These are phyloP conservation scores for Sarcophaga peregrina DNA, from an alignment of 1,140 invertebrate species.

Conservation along the genomic window DNA sequence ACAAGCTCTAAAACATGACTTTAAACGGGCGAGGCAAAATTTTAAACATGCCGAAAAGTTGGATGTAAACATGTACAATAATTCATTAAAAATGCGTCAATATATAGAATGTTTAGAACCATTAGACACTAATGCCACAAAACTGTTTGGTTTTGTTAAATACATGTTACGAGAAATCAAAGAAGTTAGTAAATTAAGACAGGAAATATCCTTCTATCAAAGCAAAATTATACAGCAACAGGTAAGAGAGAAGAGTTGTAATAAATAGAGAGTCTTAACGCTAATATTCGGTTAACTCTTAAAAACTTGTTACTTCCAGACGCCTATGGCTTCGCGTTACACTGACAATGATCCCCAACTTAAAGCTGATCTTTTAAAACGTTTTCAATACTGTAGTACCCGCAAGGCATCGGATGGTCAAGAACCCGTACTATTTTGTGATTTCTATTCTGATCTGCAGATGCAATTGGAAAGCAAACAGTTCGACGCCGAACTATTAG, in stretches of 20 bases:
- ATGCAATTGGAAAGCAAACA: slow-evolving; percentile 64
- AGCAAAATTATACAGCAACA: slow-evolving; percentile 62
- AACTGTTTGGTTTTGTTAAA: slow-evolving; percentile 55
- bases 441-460: slow-evolving; percentile 65
- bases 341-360: slow-evolving; percentile 42
- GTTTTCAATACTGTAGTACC: slow-evolving; percentile 63
- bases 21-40: slow-evolving; percentile 71
- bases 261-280: no score
- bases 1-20: slow-evolving; percentile 75
- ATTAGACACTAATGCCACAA: slow-evolving; percentile 59
- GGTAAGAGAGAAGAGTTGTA: slow-evolving; percentile 36
- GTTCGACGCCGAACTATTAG: slow-evolving; percentile 60
- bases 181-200: slow-evolving; percentile 61
- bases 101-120: slow-evolving; percentile 63
- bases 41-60: slow-evolving; percentile 80
- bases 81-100: slow-evolving; percentile 58
- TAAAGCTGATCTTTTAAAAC: slow-evolving; percentile 59
- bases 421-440: slow-evolving; percentile 64
- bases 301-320: slow-evolving; percentile 44
- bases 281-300: not conserved
- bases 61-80: slow-evolving; percentile 68
- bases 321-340: slow-evolving; percentile 49
- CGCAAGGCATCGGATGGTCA: slow-evolving; percentile 56
- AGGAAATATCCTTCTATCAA: slow-evolving; percentile 58
- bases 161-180: slow-evolving; percentile 53